Evolutionary conservation across 2,797 vertebrate genomes (phyloP), one percentile per base, ranked within the genome.

Genomic region (Coranthus polyacanthus): DNA sequence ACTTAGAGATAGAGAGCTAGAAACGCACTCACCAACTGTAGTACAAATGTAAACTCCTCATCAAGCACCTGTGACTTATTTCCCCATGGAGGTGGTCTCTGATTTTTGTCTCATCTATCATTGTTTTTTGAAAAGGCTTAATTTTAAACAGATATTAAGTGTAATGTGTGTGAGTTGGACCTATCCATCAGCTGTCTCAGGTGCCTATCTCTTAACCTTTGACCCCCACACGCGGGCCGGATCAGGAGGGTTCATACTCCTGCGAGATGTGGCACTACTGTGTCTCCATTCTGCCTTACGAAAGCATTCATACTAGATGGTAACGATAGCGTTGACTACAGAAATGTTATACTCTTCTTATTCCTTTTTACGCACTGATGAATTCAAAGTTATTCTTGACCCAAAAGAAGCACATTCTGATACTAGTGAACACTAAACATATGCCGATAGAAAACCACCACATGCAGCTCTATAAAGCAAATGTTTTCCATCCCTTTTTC

Each of bases 241-340:
- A 62, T 75, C 13, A 61, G 49, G 55, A 54, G 74, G 41, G 34
- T 72, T 55, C 39, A 55, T 72, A 41, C 75, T 72, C 60, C 62
- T 72, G 54, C 55, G 75, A 81, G 80, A 86, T 69, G 65, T 67
- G 86, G 82, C 84, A 70, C 80, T 75, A 38, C 21, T 38, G 72
- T 74, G 78, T 82, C 77, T 88, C 60, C 79, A 84, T 89, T 85
- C 77, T 90, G 88, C 91, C 90, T 91, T 92, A 90, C 50, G 6
- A 71, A 64, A 61, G 61, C 62, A 66, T 67, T 79, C 63, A 71
- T 71, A 36, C 51, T 51, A 64, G 49, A 74, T 50, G 47, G 17
- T 78, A 39, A 85, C 58, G 41, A 39, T 47, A 76, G 53, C 74
- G 47, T 82, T 12, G 55, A 75, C 68, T 29, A 79, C 75, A 57